Percentiles rank a stretch among this genome's conserved stretches.
Evolutionary conservation across 92 coral and sea anemone genomes (phyloP).

Genomic region (Phenganax subtilis): DNA sequence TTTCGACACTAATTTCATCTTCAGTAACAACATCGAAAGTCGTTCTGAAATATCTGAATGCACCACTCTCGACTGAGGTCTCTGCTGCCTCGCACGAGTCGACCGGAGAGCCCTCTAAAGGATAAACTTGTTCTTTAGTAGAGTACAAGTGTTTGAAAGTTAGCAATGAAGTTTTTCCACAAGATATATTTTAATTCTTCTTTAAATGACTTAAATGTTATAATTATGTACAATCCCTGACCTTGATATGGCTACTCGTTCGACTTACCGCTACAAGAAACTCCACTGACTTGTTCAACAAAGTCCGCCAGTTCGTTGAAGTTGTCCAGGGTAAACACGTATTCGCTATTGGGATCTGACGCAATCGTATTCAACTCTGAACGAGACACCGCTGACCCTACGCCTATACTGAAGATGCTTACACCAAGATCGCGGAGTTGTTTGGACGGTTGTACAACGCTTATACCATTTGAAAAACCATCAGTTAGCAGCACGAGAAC

Average conservation of each 20-base stretch:
- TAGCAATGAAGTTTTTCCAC: neutral
- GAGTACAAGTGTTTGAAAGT: neutral
- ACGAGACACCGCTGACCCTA: slow-evolving; percentile 47
- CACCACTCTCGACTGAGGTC: slow-evolving; percentile 85
- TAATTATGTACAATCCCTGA: neutral
- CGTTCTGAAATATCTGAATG: slow-evolving; percentile 81
- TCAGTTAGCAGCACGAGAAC: slow-evolving; percentile 75
- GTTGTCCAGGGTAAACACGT: neutral
- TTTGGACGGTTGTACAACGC: slow-evolving; percentile 43
- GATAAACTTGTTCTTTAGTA: neutral
- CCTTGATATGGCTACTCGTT: too few relatives aligned
- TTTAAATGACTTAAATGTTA: too few relatives aligned
- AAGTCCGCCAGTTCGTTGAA: neutral
- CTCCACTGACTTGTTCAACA: slow-evolving; percentile 7
- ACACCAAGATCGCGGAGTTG: slow-evolving; percentile 59
- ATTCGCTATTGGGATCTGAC: too few relatives aligned
- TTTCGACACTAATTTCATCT: slow-evolving; percentile 68
- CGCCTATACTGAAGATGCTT: slow-evolving; percentile 74
- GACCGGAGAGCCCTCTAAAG: slow-evolving; percentile 80
- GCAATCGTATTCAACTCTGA: slow-evolving; percentile 50
- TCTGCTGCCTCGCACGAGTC: slow-evolving; percentile 75
- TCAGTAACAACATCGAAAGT: slow-evolving; percentile 59
- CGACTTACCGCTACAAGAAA: too few relatives aligned
- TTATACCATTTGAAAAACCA: slow-evolving; percentile 60
- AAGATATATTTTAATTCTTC: neutral